phyloP scores from a whole-genome alignment of 2,113 vertebrate species.

The Ailurus styani region DNA sequence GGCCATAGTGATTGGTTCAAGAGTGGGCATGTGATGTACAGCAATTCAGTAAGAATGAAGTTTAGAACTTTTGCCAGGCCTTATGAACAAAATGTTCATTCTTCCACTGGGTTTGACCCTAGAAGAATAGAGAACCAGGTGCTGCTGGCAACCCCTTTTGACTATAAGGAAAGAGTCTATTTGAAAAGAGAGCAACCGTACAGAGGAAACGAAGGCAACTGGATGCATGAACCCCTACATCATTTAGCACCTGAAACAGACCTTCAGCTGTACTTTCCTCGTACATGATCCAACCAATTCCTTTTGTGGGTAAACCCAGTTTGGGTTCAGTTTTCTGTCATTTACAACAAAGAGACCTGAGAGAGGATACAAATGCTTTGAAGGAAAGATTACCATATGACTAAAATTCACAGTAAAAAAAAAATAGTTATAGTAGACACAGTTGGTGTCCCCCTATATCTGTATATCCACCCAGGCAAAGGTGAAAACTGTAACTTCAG shows the following conservation, averaged over 20 bases:
- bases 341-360: background rate
- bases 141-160: background rate
- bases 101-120: background rate
- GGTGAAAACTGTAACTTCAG: background rate
- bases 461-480: background rate
- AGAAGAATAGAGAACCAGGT: background rate
- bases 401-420: background rate
- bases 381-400: background rate
- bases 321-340: background rate
- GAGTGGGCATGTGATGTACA: background rate
- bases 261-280: background rate
- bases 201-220: background rate
- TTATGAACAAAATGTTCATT: background rate
- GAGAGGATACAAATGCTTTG: background rate
- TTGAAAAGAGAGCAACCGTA: background rate
- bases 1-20: background rate
- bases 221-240: fast-evolving
- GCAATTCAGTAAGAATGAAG: background rate
- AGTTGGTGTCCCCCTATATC: fast-evolving
- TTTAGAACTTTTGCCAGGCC: background rate
- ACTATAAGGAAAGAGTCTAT: background rate
- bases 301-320: background rate
- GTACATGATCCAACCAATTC: background rate
- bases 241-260: background rate
- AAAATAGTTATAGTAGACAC: background rate